phyloP scores from a whole-genome alignment of 2,888 invertebrate genomes.

The Noctuana brunneofusca region DNA sequence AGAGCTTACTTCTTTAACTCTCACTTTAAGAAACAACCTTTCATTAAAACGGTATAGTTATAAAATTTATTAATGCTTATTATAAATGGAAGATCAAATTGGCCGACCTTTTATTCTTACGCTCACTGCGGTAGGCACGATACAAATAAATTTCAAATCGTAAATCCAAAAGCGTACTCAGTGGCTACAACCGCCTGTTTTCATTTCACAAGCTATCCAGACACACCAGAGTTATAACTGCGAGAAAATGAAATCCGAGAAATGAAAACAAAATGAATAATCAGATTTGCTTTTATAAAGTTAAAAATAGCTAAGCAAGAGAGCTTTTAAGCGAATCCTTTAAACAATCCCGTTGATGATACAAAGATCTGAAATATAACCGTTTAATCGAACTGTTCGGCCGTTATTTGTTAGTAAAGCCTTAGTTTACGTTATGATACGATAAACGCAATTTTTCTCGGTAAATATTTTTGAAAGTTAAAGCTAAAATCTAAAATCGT shows the following conservation, averaged over 20 bases:
- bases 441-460: background rate
- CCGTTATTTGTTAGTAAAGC: constrained; percentile 10
- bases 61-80: too few relatives aligned
- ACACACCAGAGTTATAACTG: constrained; percentile 37
- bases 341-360: constrained; percentile 49
- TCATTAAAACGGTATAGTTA: background rate
- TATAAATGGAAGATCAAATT: background rate
- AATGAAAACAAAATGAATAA: constrained; percentile 45
- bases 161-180: constrained; percentile 37
- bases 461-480: too few relatives aligned
- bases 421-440: background rate
- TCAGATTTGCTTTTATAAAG: constrained; percentile 41
- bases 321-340: constrained; percentile 38
- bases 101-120: background rate
- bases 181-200: constrained; percentile 29
- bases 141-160: constrained; percentile 34
- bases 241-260: constrained; percentile 41
- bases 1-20: too few relatives aligned
- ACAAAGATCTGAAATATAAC: constrained; percentile 35
- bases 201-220: constrained; percentile 9
- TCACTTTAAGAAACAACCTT: background rate
- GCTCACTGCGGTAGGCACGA: constrained; percentile 37
- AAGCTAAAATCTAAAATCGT: too few relatives aligned
- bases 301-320: constrained; percentile 38
- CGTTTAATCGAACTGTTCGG: constrained; percentile 1